Evolutionary conservation across 2,797 vertebrate genomes (phyloP).

Genomic region (Fistularia commersonii): DNA sequence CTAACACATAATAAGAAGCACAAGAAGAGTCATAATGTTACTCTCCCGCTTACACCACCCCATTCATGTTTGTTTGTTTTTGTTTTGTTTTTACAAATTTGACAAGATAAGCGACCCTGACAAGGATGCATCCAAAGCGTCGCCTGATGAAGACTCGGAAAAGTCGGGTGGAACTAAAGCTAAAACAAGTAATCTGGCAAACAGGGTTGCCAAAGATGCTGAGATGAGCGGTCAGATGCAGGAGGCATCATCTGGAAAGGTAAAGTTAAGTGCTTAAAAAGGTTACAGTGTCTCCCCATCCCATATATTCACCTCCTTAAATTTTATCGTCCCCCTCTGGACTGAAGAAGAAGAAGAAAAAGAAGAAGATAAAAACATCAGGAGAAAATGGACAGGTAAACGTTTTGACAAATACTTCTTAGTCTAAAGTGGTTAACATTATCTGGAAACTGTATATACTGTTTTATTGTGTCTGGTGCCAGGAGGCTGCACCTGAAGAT

Average conservation of each 20-base stretch:
- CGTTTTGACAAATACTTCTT: background rate
- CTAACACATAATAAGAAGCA: too few species aligned
- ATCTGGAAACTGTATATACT: background rate
- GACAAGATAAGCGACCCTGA: constrained; percentile 76
- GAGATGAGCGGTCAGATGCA: constrained; percentile 16
- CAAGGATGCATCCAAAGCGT: constrained; percentile 54
- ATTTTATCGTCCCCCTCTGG: constrained; percentile 60
- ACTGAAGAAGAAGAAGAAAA: constrained; percentile 91
- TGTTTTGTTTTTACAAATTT: background rate
- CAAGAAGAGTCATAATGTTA: too few species aligned
- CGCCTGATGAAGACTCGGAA: constrained; percentile 58
- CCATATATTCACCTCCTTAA: constrained; percentile 12
- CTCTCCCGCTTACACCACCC: background rate
- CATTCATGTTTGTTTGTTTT: background rate
- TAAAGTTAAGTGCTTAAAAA: constrained; percentile 13
- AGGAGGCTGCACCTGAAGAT: constrained; percentile 71
- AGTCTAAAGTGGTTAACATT: background rate
- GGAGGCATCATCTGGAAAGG: constrained; percentile 44
- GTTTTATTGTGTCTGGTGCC: constrained; percentile 11
- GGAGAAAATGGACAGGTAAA: constrained; percentile 74
- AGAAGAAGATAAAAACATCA: constrained; percentile 82
- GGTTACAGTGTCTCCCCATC: background rate
- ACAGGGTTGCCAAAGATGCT: constrained; percentile 25
- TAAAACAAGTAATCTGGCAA: constrained; percentile 9
- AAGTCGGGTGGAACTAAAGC: constrained; percentile 31